A percentile compares a stretch with the other conserved stretches of the same genome.
Conservation (phyloP, 2,113 vertebrate species). For the Forbesichthys papilliferus region DNA sequence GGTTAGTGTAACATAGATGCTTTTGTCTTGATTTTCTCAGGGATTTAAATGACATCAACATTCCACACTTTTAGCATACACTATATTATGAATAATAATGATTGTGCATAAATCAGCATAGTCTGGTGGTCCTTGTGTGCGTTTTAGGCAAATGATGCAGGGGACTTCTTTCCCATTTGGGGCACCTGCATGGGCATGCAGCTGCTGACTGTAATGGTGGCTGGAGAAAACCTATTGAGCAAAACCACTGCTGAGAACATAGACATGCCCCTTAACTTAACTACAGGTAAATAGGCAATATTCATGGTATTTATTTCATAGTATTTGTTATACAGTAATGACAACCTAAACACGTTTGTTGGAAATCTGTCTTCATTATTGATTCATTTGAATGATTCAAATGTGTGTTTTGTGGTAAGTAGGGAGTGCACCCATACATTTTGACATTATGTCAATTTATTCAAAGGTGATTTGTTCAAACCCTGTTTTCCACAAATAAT, state of each 20-base stretch:
- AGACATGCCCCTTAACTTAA: conserved; percentile 76
- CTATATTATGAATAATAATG: too few relatives aligned
- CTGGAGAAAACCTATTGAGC: conserved; percentile 71
- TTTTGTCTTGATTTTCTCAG: neutral
- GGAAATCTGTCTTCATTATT: too few relatives aligned
- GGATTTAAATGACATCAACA: neutral
- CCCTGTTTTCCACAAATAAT: neutral
- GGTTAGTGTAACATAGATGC: conserved; percentile 57
- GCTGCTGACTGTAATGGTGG: conserved; percentile 75
- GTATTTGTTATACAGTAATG: too few relatives aligned
- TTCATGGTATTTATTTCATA: neutral
- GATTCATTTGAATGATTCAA: too few relatives aligned
- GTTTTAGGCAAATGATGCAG: conserved; percentile 75
- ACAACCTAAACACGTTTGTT: too few relatives aligned
- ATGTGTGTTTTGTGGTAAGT: neutral
- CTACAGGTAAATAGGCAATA: conserved; percentile 50
- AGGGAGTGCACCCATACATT: neutral
- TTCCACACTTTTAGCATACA: too few relatives aligned
- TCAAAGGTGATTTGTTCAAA: neutral
- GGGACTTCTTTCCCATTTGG: conserved; percentile 83
- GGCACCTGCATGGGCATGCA: conserved; percentile 83
- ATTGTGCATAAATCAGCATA: too few relatives aligned
- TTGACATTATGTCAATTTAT: neutral
- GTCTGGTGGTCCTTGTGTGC: neutral
- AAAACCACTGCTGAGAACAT: conserved; percentile 70